Evolutionary conservation across 2,888 invertebrate genomes (phyloP), one percentile per base, ranked within the genome.

Genomic region (Tachina grossa): DNA sequence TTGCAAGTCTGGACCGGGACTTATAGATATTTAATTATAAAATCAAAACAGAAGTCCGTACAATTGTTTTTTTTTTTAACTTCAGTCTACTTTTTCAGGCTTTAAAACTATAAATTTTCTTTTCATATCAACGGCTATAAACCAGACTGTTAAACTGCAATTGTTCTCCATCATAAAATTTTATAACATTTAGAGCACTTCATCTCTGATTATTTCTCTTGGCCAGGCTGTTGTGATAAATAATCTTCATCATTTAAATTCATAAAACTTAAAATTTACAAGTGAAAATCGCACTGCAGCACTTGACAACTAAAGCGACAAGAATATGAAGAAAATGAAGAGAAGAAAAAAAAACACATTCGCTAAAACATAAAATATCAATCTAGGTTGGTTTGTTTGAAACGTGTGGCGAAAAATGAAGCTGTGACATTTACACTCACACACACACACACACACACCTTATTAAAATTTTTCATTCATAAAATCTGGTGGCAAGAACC

Each of bases 281-380:
- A 81, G 81, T 57, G 76, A 57, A 78, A 78, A 82, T 85, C 82
- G 82, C 78, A 85, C 82, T 82, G 85, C 85, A 85, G 63, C 82
- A 85, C 85, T 78, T 82, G 75, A 82, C 78, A 85, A 78, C 71
- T 69, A 22, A 81, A 71, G 76, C 19, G 76, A 49, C 39, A 57
- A 57, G 39, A 66, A 57, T 61, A 57, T 66, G 31, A 65, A 5
- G 19, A 47, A 16, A 45, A 31, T 31, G 45, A 47, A 39, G 11
- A 13, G 16, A 16, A 53, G 41, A 55, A 31, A 71, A n/a, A 19
- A 61, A 31, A 16, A 61, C 51, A 55, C 13, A 14, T 11, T n/a
- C 57, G 2, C 31, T 31, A 61, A 69, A 59, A 49, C 49, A 77
- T 59, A 59, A 57, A 41, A 61, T 69, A 61, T 31, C 6, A 5